Evolutionary conservation across 2,888 invertebrate genomes (phyloP), one percentile per base, ranked within the genome.

Genomic region (Limnephilus rhombicus): DNA sequence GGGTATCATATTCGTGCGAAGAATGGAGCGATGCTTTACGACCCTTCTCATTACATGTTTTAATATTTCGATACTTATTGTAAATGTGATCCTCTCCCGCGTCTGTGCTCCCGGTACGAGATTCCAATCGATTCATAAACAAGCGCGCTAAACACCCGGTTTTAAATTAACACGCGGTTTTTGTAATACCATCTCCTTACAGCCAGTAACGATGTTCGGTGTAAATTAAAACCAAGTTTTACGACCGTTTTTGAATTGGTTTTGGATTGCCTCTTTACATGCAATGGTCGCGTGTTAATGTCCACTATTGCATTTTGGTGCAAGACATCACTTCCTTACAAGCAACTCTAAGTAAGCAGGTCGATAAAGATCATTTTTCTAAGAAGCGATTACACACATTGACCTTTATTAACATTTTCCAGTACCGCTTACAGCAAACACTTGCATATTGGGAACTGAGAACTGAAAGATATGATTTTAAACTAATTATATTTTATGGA

Each of bases 41-140:
- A 86, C 82, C 91, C 91, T 85, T 85, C 93, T 93, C 93, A 92
- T 93, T 93, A 93, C 93, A 93, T 87, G 90, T 89, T 88, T 92
- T 92, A 92, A 93, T 91, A 93, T 93, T 93, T 93, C 85, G 91
- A 89, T 92, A 92, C 88, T 92, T 92, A 93, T 92, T 92, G 91
- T 93, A 93, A 92, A 92, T 90, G 93, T 80, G 89, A 89, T 90
- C 87, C 53, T 86, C 90, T 89, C 85, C 80, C 85, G 91, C 80
- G 89, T 90, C 91, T 91, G 90, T 81, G 82, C 87, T 89, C 91
- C 91, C 86, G 89, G 68, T 91, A 91, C 89, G 15, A 87, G 92
- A 90, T 90, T 81, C 91, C 37, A 80, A 91, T 91, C 91, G 68
- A 91, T 92, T 90, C 92, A 92, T 92, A 92, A 92, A 92, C 90